Base-by-base conservation (phyloP, 2,888 invertebrate species). In the Noctua janthina region DNA sequence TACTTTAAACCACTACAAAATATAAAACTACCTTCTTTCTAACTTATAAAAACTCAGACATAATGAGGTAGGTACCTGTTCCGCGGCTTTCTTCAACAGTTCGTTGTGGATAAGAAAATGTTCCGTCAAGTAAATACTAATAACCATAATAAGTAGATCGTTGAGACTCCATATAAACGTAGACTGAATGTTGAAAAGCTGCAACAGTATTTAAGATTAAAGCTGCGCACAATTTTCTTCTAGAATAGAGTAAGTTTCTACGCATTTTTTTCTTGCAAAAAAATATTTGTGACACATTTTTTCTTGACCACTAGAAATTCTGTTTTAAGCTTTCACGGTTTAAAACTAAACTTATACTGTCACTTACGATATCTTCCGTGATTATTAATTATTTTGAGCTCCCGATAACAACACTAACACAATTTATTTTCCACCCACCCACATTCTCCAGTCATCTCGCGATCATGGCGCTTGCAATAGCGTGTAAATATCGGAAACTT, bases 121-220 rank as follows among this genome's bases (percentile, higher is more conserved):
- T 79, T 97, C 97, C 0, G 98, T 95, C 79, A 98, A 91, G n/a
- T 98, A 98, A 76, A 97, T 96, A 91, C 98, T 98, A 11, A 98
- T 94, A 1, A 98, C 93, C 94, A 98, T 98, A 15, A 98, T 97
- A 83, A 98, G 97, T 6, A 98, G 91, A 91, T 98, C 98, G 90
- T 97, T 97, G 88, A 97, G 98, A 85, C 97, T 98, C 98, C 98
- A 98, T 1, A 97, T 96, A 81, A 98, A 98, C 0, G 98, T 98
- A 7, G 97, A 96, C 62, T 97, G 94, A 13, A 94, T 87, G 75
- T 91, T 93, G 75, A 93, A 91, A n/a, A 92, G 76, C 94, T 94
- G 85, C 13, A 88, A 88, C 62, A 74, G 15, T 66, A 35, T n/a
- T n/a, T 15, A 23, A 23, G 15, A 1, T 23, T 13, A 39, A 54